Conservation (phyloP, 92 coral and sea anemone genomes). For the Palythoa heliodiscus region DNA sequence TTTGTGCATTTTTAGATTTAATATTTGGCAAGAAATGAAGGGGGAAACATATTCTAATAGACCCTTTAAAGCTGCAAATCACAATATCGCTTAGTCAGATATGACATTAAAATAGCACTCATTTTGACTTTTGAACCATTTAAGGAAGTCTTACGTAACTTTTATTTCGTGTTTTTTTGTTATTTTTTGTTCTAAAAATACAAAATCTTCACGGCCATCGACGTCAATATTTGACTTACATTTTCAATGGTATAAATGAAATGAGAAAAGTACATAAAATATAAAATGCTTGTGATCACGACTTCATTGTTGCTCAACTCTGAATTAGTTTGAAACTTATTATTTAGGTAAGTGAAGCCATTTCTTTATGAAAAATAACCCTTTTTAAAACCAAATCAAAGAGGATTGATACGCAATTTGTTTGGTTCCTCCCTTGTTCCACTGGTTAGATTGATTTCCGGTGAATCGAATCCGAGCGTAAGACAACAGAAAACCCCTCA, state of each 20-base stretch:
- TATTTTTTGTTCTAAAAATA: too few relatives aligned
- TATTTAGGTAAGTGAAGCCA: constrained; percentile 13
- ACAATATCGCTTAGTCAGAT: too few relatives aligned
- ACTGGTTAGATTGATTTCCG: background rate
- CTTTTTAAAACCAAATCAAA: constrained; percentile 22
- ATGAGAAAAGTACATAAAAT: background rate
- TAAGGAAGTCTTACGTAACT: too few relatives aligned
- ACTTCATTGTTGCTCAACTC: background rate
- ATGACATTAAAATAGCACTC: too few relatives aligned
- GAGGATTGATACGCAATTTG: background rate
- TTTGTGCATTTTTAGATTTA: too few relatives aligned
- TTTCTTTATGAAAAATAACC: background rate
- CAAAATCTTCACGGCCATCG: too few relatives aligned
- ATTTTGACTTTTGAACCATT: too few relatives aligned
- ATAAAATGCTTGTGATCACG: background rate
- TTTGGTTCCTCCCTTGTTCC: background rate
- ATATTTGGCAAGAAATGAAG: too few relatives aligned
- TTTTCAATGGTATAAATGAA: background rate
- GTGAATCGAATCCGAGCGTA: background rate
- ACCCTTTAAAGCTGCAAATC: too few relatives aligned
- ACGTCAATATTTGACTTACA: too few relatives aligned
- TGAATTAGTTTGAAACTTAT: background rate
- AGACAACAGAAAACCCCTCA: background rate
- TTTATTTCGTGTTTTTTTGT: too few relatives aligned
- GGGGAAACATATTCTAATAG: too few relatives aligned